phyloP scores from a whole-genome alignment of 2,888 invertebrate species.

The Chrysodeixis includens region DNA sequence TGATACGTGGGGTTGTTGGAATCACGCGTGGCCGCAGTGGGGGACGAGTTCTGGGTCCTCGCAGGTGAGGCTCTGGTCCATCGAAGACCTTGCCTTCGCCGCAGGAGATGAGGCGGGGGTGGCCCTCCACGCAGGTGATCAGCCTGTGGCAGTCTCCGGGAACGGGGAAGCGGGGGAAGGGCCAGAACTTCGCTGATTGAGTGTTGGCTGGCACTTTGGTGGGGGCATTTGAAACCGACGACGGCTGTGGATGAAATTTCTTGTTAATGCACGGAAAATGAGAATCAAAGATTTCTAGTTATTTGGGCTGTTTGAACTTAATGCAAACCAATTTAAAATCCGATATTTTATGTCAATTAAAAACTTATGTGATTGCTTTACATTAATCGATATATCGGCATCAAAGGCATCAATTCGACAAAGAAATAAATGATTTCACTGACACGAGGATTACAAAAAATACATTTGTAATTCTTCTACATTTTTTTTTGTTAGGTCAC shows the following conservation, averaged over 20 bases:
- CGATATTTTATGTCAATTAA: too few species aligned
- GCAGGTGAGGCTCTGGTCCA: conserved; percentile 94
- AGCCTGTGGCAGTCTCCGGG: conserved; percentile 96
- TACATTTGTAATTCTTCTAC: too few species aligned
- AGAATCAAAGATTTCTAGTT: neutral
- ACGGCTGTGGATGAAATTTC: conserved; percentile 90
- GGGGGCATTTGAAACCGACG: conserved; percentile 97
- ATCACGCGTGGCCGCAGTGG: conserved; percentile 85
- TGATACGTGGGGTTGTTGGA: conserved; percentile 56
- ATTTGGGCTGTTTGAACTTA: too few species aligned
- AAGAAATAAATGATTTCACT: too few species aligned
- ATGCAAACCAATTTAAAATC: too few species aligned
- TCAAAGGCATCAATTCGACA: too few species aligned
- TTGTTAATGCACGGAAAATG: neutral
- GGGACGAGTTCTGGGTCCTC: conserved; percentile 92
- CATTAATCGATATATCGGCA: too few species aligned
- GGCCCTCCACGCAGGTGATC: conserved; percentile 97
- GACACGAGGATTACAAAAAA: too few species aligned
- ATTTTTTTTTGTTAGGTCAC: too few species aligned
- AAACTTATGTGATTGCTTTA: too few species aligned
- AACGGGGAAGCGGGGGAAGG: conserved; percentile 96
- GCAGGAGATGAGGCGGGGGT: conserved; percentile 96
- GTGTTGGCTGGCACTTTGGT: conserved; percentile 94
- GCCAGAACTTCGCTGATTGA: conserved; percentile 96
- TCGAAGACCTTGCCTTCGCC: conserved; percentile 97